A percentile compares a stretch with the other conserved stretches of the same genome.
Conservation (phyloP, 2,113 vertebrate species). For the Chinchilla lanigera region DNA sequence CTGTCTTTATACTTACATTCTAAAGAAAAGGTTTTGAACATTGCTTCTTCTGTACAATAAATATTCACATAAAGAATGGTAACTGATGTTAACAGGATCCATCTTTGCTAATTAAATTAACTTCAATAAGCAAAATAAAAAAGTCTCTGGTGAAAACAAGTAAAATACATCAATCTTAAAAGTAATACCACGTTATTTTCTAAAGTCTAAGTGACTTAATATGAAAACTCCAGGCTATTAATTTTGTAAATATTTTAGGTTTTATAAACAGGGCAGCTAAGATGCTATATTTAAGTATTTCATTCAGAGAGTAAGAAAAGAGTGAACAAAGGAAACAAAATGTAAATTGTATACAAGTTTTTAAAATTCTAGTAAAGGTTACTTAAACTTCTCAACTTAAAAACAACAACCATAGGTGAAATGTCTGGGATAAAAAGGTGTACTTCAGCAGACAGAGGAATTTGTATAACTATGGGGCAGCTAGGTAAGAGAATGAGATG, state of each 20-base stretch:
- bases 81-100: neutral
- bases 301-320: constrained; percentile 21
- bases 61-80: constrained; percentile 12
- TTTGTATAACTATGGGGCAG: neutral
- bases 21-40: constrained; percentile 8
- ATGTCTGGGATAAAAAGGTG: neutral
- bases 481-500: neutral
- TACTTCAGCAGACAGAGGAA: neutral
- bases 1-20: neutral
- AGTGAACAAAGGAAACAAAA: constrained; percentile 20
- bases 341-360: constrained; percentile 12
- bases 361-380: constrained; percentile 32
- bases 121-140: constrained; percentile 43
- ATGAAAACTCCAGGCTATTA: neutral
- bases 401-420: neutral
- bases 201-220: constrained; percentile 19
- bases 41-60: constrained; percentile 24
- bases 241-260: constrained; percentile 27
- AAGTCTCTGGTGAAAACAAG: neutral
- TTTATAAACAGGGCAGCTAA: neutral
- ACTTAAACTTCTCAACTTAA: constrained; percentile 38
- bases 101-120: constrained; percentile 48
- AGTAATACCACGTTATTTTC: neutral
- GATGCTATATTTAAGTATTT: constrained; percentile 28
- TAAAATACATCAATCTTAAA: constrained; percentile 43